Conservation (phyloP, 2,113 vertebrate species). For the Empidonax traillii region DNA sequence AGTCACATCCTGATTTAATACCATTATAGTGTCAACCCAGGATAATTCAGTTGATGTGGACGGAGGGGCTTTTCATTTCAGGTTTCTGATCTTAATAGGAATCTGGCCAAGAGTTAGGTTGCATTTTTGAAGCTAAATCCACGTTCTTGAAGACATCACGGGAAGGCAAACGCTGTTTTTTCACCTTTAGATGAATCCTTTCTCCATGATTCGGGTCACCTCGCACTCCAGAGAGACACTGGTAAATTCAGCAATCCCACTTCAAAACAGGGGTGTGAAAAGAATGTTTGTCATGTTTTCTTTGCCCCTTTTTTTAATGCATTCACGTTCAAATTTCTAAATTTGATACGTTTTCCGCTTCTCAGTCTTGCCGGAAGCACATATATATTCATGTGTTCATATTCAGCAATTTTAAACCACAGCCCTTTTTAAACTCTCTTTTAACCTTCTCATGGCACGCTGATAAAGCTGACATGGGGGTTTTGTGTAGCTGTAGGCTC, state of each 20-base stretch:
- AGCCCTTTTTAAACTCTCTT: not conserved
- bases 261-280: not conserved
- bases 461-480: not conserved
- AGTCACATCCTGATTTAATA: not conserved
- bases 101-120: not conserved
- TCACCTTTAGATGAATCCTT: not conserved
- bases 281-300: not conserved
- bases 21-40: not conserved
- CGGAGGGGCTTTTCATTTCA: not conserved
- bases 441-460: not conserved
- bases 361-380: not conserved
- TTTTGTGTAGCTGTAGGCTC: not conserved
- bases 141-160: not conserved
- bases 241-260: not conserved
- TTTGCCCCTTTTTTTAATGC: not conserved
- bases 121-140: not conserved
- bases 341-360: not conserved
- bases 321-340: not conserved
- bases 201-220: not conserved
- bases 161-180: not conserved
- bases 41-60: not conserved
- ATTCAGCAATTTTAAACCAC: not conserved
- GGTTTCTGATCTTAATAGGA: not conserved
- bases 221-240: not conserved
- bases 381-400: not conserved